A percentile compares a stretch with the other conserved stretches of the same genome.
Evolutionary conservation across 2,113 vertebrate species (phyloP).

Genomic region (Oncorhynchus mykiss): DNA sequence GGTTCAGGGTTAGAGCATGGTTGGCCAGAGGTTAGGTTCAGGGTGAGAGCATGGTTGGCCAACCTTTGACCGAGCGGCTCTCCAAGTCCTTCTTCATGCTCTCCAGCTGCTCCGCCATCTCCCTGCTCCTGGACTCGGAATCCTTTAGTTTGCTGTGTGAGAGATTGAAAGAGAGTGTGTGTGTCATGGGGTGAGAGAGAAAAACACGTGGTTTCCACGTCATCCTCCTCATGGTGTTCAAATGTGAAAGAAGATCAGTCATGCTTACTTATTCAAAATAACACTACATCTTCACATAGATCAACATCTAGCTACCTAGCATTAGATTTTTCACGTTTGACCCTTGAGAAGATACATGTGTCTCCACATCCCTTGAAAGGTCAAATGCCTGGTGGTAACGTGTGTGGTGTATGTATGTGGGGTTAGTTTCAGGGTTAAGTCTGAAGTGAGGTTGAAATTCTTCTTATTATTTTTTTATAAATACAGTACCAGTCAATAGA

Average conservation of each 20-base stretch:
- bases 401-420: too few relatives aligned
- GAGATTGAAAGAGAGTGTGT: not conserved
- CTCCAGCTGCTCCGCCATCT: slow-evolving; percentile 86
- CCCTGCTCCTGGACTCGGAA: slow-evolving; percentile 79
- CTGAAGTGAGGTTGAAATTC: too few relatives aligned
- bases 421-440: too few relatives aligned
- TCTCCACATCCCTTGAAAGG: not conserved
- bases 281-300: not conserved
- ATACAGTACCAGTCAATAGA: too few relatives aligned
- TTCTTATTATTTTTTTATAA: too few relatives aligned
- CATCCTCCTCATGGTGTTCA: not conserved
- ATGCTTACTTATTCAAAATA: not conserved
- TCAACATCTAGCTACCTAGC: not conserved
- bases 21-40: slow-evolving; percentile 13
- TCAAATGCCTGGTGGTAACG: too few relatives aligned
- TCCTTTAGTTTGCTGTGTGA: slow-evolving; percentile 88
- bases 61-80: slow-evolving; percentile 84
- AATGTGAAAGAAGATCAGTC: not conserved
- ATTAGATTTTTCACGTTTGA: not conserved
- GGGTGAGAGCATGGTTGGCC: slow-evolving; percentile 10
- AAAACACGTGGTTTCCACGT: not conserved
- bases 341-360: not conserved
- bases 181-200: not conserved
- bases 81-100: slow-evolving; percentile 89
- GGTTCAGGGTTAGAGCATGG: too few relatives aligned